Percentiles rank a stretch among this genome's conserved stretches.
Evolutionary conservation across 2,113 vertebrate genomes (phyloP).

Genomic region (Ictidomys tridecemlineatus): DNA sequence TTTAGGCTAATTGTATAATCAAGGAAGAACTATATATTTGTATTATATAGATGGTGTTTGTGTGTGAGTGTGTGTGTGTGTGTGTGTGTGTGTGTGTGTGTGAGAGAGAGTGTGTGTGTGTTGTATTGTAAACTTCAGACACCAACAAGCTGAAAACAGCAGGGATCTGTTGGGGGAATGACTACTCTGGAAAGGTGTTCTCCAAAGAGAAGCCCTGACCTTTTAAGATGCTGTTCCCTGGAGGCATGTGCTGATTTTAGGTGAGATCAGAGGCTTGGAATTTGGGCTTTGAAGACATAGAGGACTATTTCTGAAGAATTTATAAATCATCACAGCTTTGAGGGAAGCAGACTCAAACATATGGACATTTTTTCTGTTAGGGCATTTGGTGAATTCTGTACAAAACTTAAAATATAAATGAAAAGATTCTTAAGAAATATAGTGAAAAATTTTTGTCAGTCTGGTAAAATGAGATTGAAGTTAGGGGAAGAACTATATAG

Average conservation of each 20-base stretch:
- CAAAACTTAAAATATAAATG: background rate
- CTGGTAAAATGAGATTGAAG: background rate
- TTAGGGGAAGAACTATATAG: background rate
- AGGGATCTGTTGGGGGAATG: background rate
- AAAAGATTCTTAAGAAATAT: background rate
- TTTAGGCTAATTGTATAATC: background rate
- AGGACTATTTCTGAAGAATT: background rate
- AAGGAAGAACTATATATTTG: background rate
- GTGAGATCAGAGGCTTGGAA: background rate
- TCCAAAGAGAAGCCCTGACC: background rate
- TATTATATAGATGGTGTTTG: background rate
- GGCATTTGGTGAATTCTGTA: background rate
- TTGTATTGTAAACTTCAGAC: background rate
- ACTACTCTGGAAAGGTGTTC: background rate
- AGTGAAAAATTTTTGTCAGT: background rate
- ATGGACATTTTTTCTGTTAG: background rate
- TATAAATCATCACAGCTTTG: constrained; percentile 35
- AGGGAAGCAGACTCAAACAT: background rate
- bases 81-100: background rate
- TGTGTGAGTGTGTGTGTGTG: background rate
- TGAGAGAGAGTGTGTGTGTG: too few species aligned
- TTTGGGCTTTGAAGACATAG: background rate
- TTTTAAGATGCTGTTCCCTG: background rate
- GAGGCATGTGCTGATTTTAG: background rate
- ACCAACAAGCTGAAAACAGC: background rate